Percentiles rank a stretch among this genome's conserved stretches.
Evolutionary conservation across 2,888 invertebrate species (phyloP).

Genomic region (Psylliodes chrysocephalus): DNA sequence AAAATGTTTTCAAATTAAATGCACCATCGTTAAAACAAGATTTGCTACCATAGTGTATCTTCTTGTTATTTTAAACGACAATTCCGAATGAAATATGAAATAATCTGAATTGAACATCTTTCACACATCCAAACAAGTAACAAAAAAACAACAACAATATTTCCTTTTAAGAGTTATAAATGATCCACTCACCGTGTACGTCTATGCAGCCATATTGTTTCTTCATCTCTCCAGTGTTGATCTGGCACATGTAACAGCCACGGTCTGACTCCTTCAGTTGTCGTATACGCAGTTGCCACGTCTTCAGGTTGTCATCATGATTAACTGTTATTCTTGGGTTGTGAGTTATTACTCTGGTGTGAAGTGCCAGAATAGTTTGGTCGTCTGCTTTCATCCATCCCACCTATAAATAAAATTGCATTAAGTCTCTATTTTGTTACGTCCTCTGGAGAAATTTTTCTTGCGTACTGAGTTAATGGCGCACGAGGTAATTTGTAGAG

Average conservation of each 20-base stretch:
- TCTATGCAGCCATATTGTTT: conserved; percentile 82
- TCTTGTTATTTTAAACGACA: too few relatives aligned
- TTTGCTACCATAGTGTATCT: too few relatives aligned
- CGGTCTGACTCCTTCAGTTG: conserved; percentile 78
- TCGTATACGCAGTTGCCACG: conserved; percentile 79
- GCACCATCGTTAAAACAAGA: too few relatives aligned
- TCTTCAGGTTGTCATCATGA: conserved; percentile 76
- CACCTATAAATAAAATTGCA: conserved; percentile 67
- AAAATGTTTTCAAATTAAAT: too few relatives aligned
- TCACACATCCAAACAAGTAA: too few relatives aligned
- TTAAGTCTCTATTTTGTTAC: neutral
- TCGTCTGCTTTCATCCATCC: conserved; percentile 82
- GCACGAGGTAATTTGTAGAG: neutral
- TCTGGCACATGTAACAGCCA: conserved; percentile 85
- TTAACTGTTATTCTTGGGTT: conserved; percentile 77
- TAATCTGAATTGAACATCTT: too few relatives aligned
- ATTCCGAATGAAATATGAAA: too few relatives aligned
- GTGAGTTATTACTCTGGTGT: conserved; percentile 79
- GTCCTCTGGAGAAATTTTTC: conserved; percentile 2
- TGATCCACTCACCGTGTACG: conserved; percentile 73
- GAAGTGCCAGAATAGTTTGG: conserved; percentile 79
- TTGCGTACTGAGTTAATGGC: neutral
- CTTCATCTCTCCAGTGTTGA: conserved; percentile 81
- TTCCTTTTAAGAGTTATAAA: neutral
- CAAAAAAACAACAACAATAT: neutral